Evolutionary conservation across 2,888 invertebrate species (phyloP), one percentile per base, ranked within the genome.

Genomic region (Meghimatium bilineatum): DNA sequence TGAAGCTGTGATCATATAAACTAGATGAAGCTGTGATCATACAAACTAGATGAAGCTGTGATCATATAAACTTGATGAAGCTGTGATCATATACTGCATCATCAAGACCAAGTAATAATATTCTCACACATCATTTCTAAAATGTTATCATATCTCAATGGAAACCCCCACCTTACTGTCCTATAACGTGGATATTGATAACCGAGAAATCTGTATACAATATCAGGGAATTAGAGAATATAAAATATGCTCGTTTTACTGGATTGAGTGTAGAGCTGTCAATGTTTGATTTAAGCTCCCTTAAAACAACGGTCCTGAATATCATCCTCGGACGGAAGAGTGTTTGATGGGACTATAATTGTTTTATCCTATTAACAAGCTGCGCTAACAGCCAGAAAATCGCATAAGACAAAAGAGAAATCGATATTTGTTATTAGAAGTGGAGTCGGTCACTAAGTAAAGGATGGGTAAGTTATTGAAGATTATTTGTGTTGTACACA

Each of bases 351-450:
- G 63, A 77, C 63, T 63, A 38, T 77, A 63, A 77, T 63, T 77
- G 63, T 77, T 63, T 60, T 29, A 38, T 60, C 63, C 60, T 38
- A 60, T 60, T 36, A 77, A 34, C 44, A 26, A 63, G 29, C 6
- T 77, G 20, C n/a, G 60, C n/a, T 29, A 77, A 63, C 60, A 77
- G 38, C 77, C 60, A 77, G 38, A 63, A 77, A 77, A 77, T 77
- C 63, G 23, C 17, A 63, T 63, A 77, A 38, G 66, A 36, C n/a
- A n/a, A 77, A 34, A 49, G 63, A 63, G 63, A 26, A 60, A n/a
- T 60, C 63, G 66, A 38, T 77, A 74, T 74, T 44, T 74, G 52
- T 74, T 74, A 74, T 74, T 52, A 56, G 74, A n/a, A 20, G 20
- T 23, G 3, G 32, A 32, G 34, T 32, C 49, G 49, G 29, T 74